Evolutionary conservation across 2,113 vertebrate genomes (phyloP).

Genomic region (Galbula dea): DNA sequence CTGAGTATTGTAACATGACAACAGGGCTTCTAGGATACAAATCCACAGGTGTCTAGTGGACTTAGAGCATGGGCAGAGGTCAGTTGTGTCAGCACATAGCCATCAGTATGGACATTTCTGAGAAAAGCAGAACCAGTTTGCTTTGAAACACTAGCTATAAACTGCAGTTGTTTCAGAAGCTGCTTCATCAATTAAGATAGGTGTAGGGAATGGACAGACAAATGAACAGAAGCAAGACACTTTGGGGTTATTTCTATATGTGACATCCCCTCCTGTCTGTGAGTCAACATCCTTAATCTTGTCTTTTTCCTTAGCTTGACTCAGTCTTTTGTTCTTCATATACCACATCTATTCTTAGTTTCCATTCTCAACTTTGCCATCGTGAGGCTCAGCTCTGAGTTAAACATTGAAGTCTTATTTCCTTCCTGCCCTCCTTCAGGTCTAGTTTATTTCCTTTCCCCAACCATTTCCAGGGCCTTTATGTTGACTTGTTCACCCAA

Average conservation of each 20-base stretch:
- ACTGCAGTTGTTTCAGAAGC: neutral
- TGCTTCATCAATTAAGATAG: neutral
- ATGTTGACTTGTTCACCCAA: neutral
- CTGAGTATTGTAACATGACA: neutral
- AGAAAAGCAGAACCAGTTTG: neutral
- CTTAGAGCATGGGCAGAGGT: neutral
- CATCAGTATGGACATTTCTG: neutral
- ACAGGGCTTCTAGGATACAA: neutral
- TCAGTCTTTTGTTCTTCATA: neutral
- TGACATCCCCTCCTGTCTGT: neutral
- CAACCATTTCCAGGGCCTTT: neutral
- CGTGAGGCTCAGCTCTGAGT: neutral
- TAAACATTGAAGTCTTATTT: neutral
- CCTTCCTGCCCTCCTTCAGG: neutral
- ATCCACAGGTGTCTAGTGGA: neutral
- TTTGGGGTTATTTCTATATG: neutral
- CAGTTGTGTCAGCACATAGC: neutral
- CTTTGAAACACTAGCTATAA: neutral
- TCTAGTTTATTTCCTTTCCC: conserved; percentile 16
- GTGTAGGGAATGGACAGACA: neutral
- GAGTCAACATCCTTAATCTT: neutral
- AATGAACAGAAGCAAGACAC: neutral
- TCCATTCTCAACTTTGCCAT: neutral
- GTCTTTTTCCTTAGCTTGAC: neutral
- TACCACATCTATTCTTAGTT: neutral